Conservation (phyloP, 2,113 vertebrate genomes). For the Lepus timidus region DNA sequence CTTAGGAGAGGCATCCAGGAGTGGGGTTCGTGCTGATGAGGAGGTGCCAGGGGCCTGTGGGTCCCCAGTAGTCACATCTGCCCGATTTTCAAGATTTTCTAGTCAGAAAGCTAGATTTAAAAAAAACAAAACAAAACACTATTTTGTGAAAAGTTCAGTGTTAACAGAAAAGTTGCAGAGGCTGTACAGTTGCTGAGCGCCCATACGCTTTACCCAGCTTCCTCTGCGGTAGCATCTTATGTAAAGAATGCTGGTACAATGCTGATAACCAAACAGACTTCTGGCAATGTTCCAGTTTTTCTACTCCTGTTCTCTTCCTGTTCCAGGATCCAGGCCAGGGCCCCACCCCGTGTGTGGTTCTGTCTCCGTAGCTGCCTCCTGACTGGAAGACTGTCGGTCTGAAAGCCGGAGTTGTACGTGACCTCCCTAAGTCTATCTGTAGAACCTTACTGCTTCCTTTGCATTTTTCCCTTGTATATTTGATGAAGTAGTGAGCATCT, state of each 20-base stretch:
- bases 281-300: not conserved
- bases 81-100: not conserved
- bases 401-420: not conserved
- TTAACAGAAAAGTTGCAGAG: not conserved
- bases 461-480: not conserved
- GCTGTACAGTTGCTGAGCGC: not conserved
- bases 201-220: not conserved
- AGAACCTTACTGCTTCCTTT: not conserved
- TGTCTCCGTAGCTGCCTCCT: not conserved
- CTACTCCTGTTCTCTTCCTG: not conserved
- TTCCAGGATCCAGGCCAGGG: not conserved
- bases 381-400: not conserved
- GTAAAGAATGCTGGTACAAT: not conserved
- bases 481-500: not conserved
- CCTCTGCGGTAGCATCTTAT: not conserved
- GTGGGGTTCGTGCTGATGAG: too few species aligned
- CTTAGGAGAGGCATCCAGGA: not conserved
- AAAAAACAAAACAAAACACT: too few species aligned
- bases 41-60: not conserved
- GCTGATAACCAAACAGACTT: not conserved
- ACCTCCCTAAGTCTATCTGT: not conserved
- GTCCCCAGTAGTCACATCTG: not conserved
- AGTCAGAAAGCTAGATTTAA: not conserved
- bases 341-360: fast-evolving
- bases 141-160: not conserved